Percentiles rank a stretch among this genome's conserved stretches.
These are phyloP conservation scores for Coelinius sp. DNA, from an alignment of 2,888 invertebrate genomes.

Conservation along the genomic window DNA sequence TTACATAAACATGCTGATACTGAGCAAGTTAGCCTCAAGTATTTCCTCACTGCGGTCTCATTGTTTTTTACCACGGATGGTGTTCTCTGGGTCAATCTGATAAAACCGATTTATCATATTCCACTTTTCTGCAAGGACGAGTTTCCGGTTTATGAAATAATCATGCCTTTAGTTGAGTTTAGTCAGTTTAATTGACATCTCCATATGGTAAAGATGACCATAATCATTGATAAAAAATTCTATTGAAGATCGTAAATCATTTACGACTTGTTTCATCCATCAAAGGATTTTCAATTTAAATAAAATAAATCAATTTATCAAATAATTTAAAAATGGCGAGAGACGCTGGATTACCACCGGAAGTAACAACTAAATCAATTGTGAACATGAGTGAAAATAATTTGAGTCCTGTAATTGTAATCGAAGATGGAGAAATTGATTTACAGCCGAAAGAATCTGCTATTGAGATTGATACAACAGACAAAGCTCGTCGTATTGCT, in stretches of 20 bases:
- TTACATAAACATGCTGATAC: background rate
- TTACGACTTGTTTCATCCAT: background rate
- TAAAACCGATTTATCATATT: conserved; percentile 34
- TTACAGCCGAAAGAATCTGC: conserved; percentile 41
- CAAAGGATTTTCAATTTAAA: background rate
- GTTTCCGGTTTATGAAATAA: conserved; percentile 1
- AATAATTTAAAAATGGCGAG: background rate
- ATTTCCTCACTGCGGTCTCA: conserved; percentile 46
- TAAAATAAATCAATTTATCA: too few relatives aligned
- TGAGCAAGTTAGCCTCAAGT: conserved; percentile 30
- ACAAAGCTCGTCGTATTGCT: conserved; percentile 46
- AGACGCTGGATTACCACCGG: conserved; percentile 16
- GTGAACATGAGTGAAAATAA: conserved; percentile 5
- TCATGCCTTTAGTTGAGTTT: background rate
- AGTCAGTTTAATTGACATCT: conserved; percentile 25
- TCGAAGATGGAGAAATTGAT: conserved; percentile 32
- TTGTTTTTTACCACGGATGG: conserved; percentile 31
- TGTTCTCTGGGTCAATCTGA: conserved; percentile 26
- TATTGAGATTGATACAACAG: conserved; percentile 53
- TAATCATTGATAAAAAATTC: background rate
- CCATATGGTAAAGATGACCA: background rate
- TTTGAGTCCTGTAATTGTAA: background rate
- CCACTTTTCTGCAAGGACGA: background rate
- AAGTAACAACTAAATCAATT: background rate
- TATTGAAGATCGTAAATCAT: background rate